Evolutionary conservation across 2,797 vertebrate genomes (phyloP).

Genomic region (Poeciliopsis gracilis): DNA sequence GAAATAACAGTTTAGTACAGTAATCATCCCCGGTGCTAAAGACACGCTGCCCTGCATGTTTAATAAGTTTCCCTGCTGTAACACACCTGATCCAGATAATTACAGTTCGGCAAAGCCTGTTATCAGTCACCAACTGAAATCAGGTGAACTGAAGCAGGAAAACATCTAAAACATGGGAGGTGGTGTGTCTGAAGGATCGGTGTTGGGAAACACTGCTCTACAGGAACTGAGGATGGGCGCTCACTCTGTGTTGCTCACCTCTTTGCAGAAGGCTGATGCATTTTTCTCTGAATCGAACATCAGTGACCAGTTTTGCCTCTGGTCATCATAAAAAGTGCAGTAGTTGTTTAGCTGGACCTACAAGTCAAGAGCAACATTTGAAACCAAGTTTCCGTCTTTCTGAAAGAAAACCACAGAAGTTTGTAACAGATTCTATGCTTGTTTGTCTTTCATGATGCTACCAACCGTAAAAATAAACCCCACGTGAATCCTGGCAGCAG

Average conservation of each 20-base stretch:
- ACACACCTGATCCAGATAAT: background rate
- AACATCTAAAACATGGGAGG: background rate
- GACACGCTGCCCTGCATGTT: background rate
- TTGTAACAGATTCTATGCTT: background rate
- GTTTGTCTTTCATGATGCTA: constrained; percentile 1
- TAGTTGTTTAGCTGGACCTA: constrained; percentile 94
- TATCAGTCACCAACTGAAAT: background rate
- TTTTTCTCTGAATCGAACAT: constrained; percentile 94
- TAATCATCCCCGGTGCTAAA: background rate
- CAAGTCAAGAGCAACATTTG: background rate
- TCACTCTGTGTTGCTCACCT: constrained; percentile 76
- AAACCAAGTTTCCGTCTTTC: background rate
- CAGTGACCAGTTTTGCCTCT: constrained; percentile 96
- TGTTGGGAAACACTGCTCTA: background rate
- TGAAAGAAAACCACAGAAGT: background rate
- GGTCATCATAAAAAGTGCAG: constrained; percentile 95
- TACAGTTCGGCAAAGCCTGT: background rate
- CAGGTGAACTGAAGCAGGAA: background rate
- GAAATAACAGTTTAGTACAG: too few species aligned
- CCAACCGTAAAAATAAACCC: constrained; percentile 90
- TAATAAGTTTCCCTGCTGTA: background rate
- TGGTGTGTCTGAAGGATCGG: background rate
- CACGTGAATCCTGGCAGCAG: constrained; percentile 86
- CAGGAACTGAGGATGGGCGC: background rate
- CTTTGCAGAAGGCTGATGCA: constrained; percentile 88